Base-by-base conservation (phyloP, 2,113 vertebrate genomes). In the Thryonomys swinderianus region DNA sequence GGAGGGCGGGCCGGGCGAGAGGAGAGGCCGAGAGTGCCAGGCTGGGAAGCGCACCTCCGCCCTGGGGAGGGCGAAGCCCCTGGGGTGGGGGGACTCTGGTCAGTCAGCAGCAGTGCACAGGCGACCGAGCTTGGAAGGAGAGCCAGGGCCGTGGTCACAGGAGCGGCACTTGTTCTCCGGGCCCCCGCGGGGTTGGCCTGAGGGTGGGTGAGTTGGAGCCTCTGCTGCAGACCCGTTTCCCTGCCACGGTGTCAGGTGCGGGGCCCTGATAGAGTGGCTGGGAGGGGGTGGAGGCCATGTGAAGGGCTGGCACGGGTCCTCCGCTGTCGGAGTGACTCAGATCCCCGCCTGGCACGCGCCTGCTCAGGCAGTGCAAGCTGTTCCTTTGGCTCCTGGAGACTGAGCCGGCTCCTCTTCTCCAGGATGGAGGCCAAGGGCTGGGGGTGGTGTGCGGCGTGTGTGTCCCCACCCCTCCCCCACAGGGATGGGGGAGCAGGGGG, bases 311-410 rank as follows among this genome's bases (percentile, higher is more conserved):
- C 96, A 37, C 10, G 0, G 20, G 0, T 42, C 94, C 92, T 42
- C 78, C 8, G 1, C 53, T 90, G 45, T 88, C 88, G 90, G 81
- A 78, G 82, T 97, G 97, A 97, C 90, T 97, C 97, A 97, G 93
- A 97, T 93, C 92, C 93, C 90, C 66, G 95, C 91, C 93, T 84
- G 94, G 96, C 79, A 90, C 62, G 48, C 74, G 93, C 88, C 85
- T 85, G 82, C 95, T 96, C 90, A 74, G 7, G 85, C 94, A 61
- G 82, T 40, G 88, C 90, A 97, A 97, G 97, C 97, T 97, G 95
- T 97, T 95, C 91, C 92, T 93, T 95, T 96, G 95, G 96, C 94
- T 97, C 88, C n/a, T 71, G n/a, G 37, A 83, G 74, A 67, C 13
- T 3, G 42, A 85, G 95, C 88, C 59, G 69, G 32, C 48, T 61